phyloP scores from a whole-genome alignment of 2,888 invertebrate genomes.

The Rhagium mordax region DNA sequence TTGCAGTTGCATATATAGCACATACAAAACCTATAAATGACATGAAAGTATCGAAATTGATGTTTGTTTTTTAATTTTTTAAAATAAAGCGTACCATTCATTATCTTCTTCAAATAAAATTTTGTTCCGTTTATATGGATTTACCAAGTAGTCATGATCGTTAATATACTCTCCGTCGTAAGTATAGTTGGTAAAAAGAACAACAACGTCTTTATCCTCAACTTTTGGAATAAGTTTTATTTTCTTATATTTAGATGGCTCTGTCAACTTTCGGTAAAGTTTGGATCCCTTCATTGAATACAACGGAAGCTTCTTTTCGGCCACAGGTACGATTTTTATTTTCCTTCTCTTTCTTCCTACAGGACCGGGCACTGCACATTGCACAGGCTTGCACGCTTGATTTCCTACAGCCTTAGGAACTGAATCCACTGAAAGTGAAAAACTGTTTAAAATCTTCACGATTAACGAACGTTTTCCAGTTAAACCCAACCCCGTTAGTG shows the following conservation, averaged over 20 bases:
- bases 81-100: slow-evolving; percentile 19
- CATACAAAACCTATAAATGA: slow-evolving; percentile 30
- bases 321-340: slow-evolving; percentile 34
- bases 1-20: slow-evolving; percentile 43
- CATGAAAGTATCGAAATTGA: neutral
- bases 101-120: slow-evolving; percentile 32
- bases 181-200: slow-evolving; percentile 44
- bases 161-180: slow-evolving; percentile 53
- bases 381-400: too few relatives aligned
- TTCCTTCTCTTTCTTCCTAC: slow-evolving; percentile 13
- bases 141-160: slow-evolving; percentile 54
- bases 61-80: too few relatives aligned
- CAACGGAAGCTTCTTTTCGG: neutral
- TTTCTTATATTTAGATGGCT: neutral
- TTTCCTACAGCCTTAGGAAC: too few relatives aligned
- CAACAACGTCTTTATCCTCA: slow-evolving; percentile 32
- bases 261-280: neutral
- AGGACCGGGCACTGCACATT: neutral
- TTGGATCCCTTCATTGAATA: neutral
- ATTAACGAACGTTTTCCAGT: too few relatives aligned
- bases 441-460: neutral
- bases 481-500: too few relatives aligned
- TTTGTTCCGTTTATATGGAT: slow-evolving; percentile 50
- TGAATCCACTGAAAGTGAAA: neutral
- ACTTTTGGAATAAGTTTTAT: neutral